phyloP scores from a whole-genome alignment of 2,888 invertebrate species.

The Biston betularia region DNA sequence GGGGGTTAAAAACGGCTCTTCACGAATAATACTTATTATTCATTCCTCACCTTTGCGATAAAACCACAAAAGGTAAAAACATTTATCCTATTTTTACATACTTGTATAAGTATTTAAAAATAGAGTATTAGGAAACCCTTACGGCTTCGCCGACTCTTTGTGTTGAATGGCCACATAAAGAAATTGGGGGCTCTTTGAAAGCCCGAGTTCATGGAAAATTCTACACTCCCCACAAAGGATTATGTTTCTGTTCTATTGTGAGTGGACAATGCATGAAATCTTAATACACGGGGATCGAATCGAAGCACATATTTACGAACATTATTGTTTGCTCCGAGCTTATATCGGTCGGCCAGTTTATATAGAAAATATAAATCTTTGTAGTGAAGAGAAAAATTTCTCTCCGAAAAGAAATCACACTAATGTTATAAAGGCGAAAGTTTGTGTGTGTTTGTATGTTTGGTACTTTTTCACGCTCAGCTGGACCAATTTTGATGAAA shows the following conservation, averaged over 20 bases:
- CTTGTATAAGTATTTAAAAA: background rate
- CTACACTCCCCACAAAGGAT: conserved; percentile 18
- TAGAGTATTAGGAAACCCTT: background rate
- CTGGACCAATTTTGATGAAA: no score
- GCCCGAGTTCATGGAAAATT: conserved; percentile 16
- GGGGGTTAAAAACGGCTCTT: no score
- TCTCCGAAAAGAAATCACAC: no score
- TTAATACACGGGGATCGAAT: background rate
- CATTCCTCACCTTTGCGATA: background rate
- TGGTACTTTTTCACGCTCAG: no score
- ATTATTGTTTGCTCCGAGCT: background rate
- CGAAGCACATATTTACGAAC: background rate
- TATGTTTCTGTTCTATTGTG: conserved; percentile 20
- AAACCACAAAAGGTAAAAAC: background rate
- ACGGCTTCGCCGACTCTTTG: background rate
- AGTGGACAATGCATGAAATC: conserved; percentile 15
- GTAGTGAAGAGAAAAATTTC: no score
- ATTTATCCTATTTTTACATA: background rate
- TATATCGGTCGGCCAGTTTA: background rate
- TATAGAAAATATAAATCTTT: no score
- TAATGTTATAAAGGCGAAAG: background rate
- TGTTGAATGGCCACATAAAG: conserved; percentile 2
- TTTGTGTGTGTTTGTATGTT: no score
- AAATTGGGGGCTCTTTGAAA: conserved; percentile 5
- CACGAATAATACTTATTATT: no score